Conservation (phyloP, 2,797 vertebrate genomes). For the Synaphobranchus kaupii region DNA sequence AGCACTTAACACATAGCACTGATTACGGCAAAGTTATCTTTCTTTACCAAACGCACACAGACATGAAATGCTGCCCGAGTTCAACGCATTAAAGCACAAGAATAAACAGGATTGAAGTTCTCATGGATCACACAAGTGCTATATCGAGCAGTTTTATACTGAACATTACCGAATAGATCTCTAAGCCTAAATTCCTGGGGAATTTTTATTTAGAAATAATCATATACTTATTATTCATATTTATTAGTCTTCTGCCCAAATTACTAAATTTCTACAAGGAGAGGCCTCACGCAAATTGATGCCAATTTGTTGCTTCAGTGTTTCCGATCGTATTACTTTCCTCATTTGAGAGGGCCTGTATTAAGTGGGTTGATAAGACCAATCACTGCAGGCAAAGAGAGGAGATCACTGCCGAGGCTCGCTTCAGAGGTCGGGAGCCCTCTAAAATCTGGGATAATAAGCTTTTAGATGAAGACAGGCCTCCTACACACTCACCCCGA, state of each 20-base stretch:
- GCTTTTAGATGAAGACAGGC: slow-evolving; percentile 27
- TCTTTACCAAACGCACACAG: not conserved
- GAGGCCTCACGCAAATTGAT: slow-evolving; percentile 4
- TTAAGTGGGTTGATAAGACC: slow-evolving; percentile 27
- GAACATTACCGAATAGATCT: not conserved
- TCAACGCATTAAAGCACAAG: not conserved
- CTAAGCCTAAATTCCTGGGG: not conserved
- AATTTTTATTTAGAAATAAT: not conserved
- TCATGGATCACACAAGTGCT: not conserved
- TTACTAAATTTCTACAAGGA: not conserved
- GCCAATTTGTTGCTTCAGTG: slow-evolving; percentile 3
- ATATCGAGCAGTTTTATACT: not conserved
- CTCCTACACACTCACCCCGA: not conserved
- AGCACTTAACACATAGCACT: too few relatives aligned
- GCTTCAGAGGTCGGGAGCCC: slow-evolving; percentile 17
- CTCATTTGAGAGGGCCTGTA: slow-evolving; percentile 16
- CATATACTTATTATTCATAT: not conserved
- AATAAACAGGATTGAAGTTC: not conserved
- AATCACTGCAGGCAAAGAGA: slow-evolving; percentile 6
- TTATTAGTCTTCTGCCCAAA: not conserved
- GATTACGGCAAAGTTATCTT: not conserved
- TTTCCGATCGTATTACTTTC: not conserved
- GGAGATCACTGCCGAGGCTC: not conserved
- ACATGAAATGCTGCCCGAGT: not conserved
- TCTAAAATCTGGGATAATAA: slow-evolving; percentile 30